Conservation (phyloP, 2,888 invertebrate genomes). For the Alsophila aescularia region DNA sequence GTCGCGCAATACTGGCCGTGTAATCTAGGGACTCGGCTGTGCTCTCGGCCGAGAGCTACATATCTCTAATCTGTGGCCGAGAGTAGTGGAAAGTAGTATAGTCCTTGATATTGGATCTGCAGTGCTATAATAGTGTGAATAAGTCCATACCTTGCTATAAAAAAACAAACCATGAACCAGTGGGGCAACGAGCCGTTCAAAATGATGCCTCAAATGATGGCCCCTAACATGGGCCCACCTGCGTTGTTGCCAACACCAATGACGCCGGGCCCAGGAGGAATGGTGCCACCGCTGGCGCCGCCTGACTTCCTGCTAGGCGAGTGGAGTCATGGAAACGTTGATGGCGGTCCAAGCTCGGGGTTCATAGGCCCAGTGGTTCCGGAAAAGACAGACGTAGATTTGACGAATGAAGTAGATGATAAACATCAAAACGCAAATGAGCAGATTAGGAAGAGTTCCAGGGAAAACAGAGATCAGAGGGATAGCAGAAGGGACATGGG, state of each 20-base stretch:
- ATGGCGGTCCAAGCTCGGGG: not conserved
- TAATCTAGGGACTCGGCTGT: too few species aligned
- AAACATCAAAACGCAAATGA: constrained; percentile 9
- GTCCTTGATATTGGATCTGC: too few species aligned
- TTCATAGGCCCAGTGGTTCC: constrained; percentile 12
- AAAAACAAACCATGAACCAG: constrained; percentile 16
- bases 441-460: not conserved
- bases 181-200: constrained; percentile 41
- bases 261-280: constrained; percentile 3
- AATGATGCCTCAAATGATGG: constrained; percentile 42
- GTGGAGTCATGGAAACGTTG: constrained; percentile 1
- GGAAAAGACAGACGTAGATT: constrained; percentile 12
- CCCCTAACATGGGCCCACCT: constrained; percentile 7
- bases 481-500: constrained; percentile 9
- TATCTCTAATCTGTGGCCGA: too few species aligned
- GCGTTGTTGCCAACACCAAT: constrained; percentile 20
- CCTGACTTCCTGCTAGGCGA: constrained; percentile 6
- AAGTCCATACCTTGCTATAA: too few species aligned
- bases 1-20: too few species aligned
- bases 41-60: too few species aligned
- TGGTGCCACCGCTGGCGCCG: constrained; percentile 6
- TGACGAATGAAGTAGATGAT: not conserved
- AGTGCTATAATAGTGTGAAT: too few species aligned
- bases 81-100: too few species aligned
- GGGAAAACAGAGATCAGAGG: not conserved